phyloP scores from a whole-genome alignment of 2,797 vertebrate genomes.

The Catostomus latipinnis region DNA sequence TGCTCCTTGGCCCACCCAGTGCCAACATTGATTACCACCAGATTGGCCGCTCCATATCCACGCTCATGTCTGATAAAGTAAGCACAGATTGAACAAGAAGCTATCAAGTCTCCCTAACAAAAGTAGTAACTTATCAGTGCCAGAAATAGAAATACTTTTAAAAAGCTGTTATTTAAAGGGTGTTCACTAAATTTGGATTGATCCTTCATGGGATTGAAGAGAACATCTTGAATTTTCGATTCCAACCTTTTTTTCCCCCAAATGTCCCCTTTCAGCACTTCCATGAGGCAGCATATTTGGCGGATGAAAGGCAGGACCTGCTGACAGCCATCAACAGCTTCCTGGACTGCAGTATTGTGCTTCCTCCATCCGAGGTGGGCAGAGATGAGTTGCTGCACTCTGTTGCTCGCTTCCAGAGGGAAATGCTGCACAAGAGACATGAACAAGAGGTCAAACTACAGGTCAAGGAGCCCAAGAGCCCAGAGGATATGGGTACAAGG shows the following conservation, averaged over 20 bases:
- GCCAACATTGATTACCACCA: conserved; percentile 98
- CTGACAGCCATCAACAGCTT: conserved; percentile 95
- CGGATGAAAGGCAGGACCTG: conserved; percentile 91
- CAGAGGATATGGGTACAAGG: conserved; percentile 86
- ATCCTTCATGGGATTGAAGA: no score
- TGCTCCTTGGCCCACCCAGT: conserved; percentile 91
- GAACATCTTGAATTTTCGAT: not conserved
- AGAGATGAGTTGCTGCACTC: conserved; percentile 94
- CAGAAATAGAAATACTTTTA: not conserved
- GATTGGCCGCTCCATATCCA: conserved; percentile 97
- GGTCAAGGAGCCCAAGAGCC: conserved; percentile 86
- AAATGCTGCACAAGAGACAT: conserved; percentile 93
- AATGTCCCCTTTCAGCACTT: conserved; percentile 81
- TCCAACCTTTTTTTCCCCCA: no score
- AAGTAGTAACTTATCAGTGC: not conserved
- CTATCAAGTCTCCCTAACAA: not conserved
- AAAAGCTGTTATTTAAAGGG: no score
- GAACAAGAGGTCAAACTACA: conserved; percentile 85
- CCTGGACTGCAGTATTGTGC: conserved; percentile 96
- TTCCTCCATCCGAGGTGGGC: conserved; percentile 93
- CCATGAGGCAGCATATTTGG: conserved; percentile 92
- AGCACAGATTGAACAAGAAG: not conserved
- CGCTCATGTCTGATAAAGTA: conserved; percentile 98
- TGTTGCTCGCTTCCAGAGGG: conserved; percentile 91
- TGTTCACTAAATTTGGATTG: no score